Percentiles rank a stretch among this genome's conserved stretches.
Conservation (phyloP, 2,797 vertebrate species). For the Epinephelus malabaricus region DNA sequence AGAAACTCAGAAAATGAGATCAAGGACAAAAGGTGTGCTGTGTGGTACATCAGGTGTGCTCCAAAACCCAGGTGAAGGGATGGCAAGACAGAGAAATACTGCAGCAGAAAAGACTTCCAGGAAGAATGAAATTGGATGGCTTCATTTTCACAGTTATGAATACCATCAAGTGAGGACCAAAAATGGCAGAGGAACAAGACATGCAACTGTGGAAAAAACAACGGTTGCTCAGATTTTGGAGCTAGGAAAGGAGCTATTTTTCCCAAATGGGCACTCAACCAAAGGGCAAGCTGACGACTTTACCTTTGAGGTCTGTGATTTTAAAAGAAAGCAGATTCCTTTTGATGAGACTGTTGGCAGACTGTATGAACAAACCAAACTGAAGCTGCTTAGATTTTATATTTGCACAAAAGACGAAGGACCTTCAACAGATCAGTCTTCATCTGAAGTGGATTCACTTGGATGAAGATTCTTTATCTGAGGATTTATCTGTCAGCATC, state of each 20-base stretch:
- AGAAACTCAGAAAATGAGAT: background rate
- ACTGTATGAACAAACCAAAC: slow-evolving; percentile 39
- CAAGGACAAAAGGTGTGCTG: slow-evolving; percentile 3
- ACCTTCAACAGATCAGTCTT: slow-evolving; percentile 8
- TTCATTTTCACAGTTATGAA: slow-evolving; percentile 36
- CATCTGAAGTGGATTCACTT: background rate
- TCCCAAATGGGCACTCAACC: slow-evolving; percentile 32
- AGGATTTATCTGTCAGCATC: background rate
- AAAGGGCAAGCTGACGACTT: slow-evolving; percentile 38
- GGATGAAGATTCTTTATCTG: background rate
- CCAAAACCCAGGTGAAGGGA: background rate
- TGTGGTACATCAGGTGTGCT: background rate
- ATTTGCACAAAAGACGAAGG: slow-evolving; percentile 43
- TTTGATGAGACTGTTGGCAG: slow-evolving; percentile 19
- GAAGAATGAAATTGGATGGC: slow-evolving; percentile 48
- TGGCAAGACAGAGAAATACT: slow-evolving; percentile 38
- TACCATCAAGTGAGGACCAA: slow-evolving; percentile 33
- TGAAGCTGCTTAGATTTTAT: slow-evolving; percentile 45
- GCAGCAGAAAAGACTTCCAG: slow-evolving; percentile 24
- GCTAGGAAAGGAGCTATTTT: slow-evolving; percentile 37
- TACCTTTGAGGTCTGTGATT: slow-evolving; percentile 35
- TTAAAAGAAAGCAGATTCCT: slow-evolving; percentile 44
- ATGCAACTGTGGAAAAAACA: background rate
- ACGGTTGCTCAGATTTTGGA: slow-evolving; percentile 30
- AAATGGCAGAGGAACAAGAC: slow-evolving; percentile 37